These are phyloP conservation scores for Corydoras sp. DNA, from an alignment of 2,113 vertebrate species.

Conservation along the genomic window DNA sequence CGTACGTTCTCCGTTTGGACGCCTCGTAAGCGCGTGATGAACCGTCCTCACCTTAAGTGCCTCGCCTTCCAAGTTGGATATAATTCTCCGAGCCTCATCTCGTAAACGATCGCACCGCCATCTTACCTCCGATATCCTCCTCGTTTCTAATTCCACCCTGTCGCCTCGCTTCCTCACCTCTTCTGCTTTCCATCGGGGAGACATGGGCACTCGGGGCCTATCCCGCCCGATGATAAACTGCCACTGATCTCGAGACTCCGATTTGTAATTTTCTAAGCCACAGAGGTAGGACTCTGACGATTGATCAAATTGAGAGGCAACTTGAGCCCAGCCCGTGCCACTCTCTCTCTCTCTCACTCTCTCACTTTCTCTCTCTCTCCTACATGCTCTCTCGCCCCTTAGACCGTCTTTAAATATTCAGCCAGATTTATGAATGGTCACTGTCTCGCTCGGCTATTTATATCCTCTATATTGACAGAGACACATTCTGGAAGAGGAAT, in stretches of 20 bases:
- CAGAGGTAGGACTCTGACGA: conserved; percentile 66
- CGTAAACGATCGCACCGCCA: too few species aligned
- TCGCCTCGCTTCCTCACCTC: conserved; percentile 14
- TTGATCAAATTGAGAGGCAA: conserved; percentile 70
- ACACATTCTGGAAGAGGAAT: conserved; percentile 50
- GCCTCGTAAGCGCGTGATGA: too few species aligned
- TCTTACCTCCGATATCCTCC: conserved; percentile 1
- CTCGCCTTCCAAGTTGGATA: too few species aligned
- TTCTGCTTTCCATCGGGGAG: conserved; percentile 3
- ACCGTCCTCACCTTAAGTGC: too few species aligned
- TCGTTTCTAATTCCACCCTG: conserved; percentile 13
- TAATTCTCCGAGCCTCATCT: too few species aligned
- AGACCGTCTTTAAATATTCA: conserved; percentile 75
- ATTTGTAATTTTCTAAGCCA: conserved; percentile 73
- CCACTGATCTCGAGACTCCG: conserved; percentile 69
- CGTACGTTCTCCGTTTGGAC: too few species aligned
- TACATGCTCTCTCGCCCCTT: conserved; percentile 49
- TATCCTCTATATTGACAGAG: conserved; percentile 66
- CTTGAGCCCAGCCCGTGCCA: conserved; percentile 36
- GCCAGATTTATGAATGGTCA: conserved; percentile 72
- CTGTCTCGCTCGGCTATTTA: conserved; percentile 63
- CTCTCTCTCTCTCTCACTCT: conserved; percentile 33
- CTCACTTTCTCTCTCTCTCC: conserved; percentile 7
- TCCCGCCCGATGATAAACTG: conserved; percentile 67
- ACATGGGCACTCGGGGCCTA: conserved; percentile 28